phyloP scores from a whole-genome alignment of 2,888 invertebrate species.

The Sarcophaga carnaria region DNA sequence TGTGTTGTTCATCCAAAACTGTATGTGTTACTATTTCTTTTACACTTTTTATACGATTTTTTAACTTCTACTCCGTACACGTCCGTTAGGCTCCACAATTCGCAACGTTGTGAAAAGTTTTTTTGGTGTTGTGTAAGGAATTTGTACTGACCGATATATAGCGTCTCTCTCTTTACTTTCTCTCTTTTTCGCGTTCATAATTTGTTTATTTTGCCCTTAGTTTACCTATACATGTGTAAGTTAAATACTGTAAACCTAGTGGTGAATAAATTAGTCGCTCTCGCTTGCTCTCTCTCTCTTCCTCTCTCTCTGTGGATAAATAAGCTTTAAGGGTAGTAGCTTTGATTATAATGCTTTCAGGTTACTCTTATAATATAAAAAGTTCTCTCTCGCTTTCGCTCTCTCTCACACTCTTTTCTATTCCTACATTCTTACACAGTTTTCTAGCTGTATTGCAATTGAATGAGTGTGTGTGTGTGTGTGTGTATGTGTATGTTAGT shows the following conservation, averaged over 20 bases:
- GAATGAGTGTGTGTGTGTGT: too few relatives aligned
- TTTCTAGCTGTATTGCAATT: neutral
- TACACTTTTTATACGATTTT: slow-evolving; percentile 3
- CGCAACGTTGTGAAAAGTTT: slow-evolving; percentile 76
- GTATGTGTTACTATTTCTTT: neutral
- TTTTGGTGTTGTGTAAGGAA: slow-evolving; percentile 25
- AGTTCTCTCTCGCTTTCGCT: neutral
- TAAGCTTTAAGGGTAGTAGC: slow-evolving; percentile 67
- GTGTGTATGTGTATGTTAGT: too few relatives aligned
- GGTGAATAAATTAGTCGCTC: slow-evolving; percentile 40
- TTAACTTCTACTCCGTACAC: slow-evolving; percentile 66
- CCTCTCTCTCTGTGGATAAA: neutral
- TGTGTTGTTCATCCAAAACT: slow-evolving; percentile 3
- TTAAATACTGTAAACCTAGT: slow-evolving; percentile 12
- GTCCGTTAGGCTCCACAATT: slow-evolving; percentile 75
- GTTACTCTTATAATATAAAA: neutral
- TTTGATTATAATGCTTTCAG: slow-evolving; percentile 12
- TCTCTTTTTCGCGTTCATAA: too few relatives aligned
- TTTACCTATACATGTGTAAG: neutral
- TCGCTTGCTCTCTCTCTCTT: too few relatives aligned
- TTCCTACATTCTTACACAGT: neutral
- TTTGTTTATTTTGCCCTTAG: neutral
- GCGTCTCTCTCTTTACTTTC: too few relatives aligned
- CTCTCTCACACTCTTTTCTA: too few relatives aligned
- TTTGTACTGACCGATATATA: neutral